phyloP scores from a whole-genome alignment of 2,113 vertebrate genomes.

The Chionomys nivalis region DNA sequence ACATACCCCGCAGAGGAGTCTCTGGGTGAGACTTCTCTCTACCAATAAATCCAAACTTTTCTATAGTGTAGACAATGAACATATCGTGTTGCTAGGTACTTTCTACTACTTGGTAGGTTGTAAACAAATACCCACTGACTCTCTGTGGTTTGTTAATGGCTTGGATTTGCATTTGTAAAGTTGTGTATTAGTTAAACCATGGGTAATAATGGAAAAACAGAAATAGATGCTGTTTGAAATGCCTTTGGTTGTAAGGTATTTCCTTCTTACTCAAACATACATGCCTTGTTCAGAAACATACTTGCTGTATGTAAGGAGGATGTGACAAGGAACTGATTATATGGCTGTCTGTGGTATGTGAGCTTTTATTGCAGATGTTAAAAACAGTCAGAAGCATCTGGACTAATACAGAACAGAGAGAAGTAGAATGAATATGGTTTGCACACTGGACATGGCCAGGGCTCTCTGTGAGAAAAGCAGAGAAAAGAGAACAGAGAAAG shows the following conservation, averaged over 20 bases:
- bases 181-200: not conserved
- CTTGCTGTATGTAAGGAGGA: not conserved
- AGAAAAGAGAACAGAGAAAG: not conserved
- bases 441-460: not conserved
- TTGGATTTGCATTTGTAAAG: not conserved
- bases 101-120: not conserved
- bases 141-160: not conserved
- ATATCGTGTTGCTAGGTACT: not conserved
- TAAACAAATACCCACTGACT: not conserved
- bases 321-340: not conserved
- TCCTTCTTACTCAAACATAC: not conserved
- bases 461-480: not conserved
- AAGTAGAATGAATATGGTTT: too few species aligned
- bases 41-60: not conserved
- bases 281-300: not conserved
- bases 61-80: not conserved
- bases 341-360: not conserved
- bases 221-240: not conserved
- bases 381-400: not conserved
- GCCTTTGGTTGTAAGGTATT: constrained; percentile 6
- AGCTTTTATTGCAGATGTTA: not conserved
- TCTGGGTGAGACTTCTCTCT: not conserved
- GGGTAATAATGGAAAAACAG: not conserved
- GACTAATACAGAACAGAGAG: not conserved
- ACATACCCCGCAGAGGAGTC: not conserved